Evolutionary conservation across 92 coral and sea anemone species (phyloP).

Genomic region (Scolanthus callimorphus): DNA sequence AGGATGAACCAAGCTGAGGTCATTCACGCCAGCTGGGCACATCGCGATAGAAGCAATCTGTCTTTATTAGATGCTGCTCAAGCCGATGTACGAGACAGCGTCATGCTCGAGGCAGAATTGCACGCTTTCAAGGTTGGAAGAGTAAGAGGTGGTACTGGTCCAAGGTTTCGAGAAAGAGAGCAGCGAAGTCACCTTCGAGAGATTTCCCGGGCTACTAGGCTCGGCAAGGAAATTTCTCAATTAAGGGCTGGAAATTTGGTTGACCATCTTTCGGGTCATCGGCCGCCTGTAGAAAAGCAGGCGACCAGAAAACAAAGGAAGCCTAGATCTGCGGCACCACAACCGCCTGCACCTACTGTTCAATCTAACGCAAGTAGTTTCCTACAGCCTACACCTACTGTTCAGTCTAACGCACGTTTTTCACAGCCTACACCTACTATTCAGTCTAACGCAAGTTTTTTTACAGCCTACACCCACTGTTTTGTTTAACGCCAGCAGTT

Average conservation of each 20-base stretch:
- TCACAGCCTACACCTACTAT: not conserved
- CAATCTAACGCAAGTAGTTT: not conserved
- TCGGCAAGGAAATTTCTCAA: not conserved
- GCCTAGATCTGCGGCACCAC: too few relatives aligned
- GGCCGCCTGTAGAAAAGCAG: not conserved
- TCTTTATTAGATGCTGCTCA: too few relatives aligned
- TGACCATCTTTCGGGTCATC: not conserved
- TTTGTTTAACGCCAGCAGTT: too few relatives aligned
- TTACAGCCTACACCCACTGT: not conserved
- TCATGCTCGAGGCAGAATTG: too few relatives aligned
- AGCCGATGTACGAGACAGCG: too few relatives aligned
- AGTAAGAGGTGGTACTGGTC: too few relatives aligned
- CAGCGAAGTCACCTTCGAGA: not conserved
- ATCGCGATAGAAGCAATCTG: too few relatives aligned
- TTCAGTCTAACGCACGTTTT: not conserved
- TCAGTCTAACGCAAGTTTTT: not conserved
- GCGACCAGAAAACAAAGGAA: not conserved
- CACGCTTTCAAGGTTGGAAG: too few relatives aligned
- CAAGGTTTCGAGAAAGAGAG: not conserved
- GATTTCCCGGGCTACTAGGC: not conserved
- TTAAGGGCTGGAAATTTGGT: not conserved
- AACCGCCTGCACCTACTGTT: not conserved
- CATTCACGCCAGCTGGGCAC: too few relatives aligned
- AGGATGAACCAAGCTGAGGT: too few relatives aligned
- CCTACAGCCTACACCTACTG: not conserved